These are phyloP conservation scores for Zoanthus sociatus DNA, from an alignment of 92 coral and sea anemone species.

Conservation along the genomic window DNA sequence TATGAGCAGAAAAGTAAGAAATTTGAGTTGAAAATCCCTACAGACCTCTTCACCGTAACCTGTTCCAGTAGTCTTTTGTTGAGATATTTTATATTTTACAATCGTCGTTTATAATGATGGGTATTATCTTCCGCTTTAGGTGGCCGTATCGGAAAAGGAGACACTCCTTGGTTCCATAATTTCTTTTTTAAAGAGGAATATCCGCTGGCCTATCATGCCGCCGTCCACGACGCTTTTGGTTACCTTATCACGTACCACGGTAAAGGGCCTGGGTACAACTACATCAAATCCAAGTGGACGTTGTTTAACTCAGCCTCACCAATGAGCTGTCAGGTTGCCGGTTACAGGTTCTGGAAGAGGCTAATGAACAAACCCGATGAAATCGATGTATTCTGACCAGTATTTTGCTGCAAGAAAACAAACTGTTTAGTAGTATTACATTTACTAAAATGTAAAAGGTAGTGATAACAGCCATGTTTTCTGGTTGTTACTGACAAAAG, in stretches of 20 bases:
- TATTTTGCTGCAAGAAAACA: not conserved
- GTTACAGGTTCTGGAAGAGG: conserved; percentile 57
- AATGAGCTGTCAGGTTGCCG: conserved; percentile 65
- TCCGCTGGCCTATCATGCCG: conserved; percentile 70
- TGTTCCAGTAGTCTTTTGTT: too few species aligned
- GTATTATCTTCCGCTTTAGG: conserved; percentile 30
- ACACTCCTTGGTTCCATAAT: conserved; percentile 62
- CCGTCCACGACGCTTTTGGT: conserved; percentile 74
- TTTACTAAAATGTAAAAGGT: not conserved
- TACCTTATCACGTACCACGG: conserved; percentile 64
- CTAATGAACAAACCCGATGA: conserved; percentile 38
- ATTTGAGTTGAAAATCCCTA: too few species aligned
- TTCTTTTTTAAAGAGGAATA: conserved; percentile 65
- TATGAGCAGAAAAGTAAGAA: too few species aligned
- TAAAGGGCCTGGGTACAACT: conserved; percentile 72
- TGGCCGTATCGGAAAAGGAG: conserved; percentile 71
- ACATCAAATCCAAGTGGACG: conserved; percentile 62
- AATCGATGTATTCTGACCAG: conserved; percentile 29
- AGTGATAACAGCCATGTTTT: not conserved
- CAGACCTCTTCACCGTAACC: too few species aligned
- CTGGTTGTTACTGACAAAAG: too few species aligned
- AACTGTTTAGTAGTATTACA: not conserved
- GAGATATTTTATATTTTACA: not conserved
- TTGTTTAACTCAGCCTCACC: conserved; percentile 62
- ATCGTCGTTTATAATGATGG: not conserved